Base-by-base conservation (phyloP, 1,140 invertebrate species). In the Zaprionus taronus region DNA sequence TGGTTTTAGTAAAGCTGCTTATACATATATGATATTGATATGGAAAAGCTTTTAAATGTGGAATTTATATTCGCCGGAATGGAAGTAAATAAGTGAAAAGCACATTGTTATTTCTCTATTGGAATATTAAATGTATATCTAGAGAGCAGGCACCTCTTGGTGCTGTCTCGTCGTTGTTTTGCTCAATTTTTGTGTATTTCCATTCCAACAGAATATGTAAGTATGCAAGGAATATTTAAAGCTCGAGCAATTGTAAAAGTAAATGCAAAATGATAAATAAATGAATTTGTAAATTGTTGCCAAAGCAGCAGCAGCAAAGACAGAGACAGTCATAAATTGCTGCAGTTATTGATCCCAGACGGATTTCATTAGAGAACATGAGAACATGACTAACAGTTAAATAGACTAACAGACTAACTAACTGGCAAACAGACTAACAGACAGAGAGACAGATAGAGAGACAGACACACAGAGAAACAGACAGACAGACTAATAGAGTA, bases 151-250 rank as follows among this genome's bases (percentile, higher is more conserved):
- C 41, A 2, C 5, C 5, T 9, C 47, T 6, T 20, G 11, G 1
- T 20, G 4, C 4, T 51, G 6, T 24, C 20, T n/a, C n/a, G 4
- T 24, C 14, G 47, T 51, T 51, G 20, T 24, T 51, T 22, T 51
- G 47, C 47, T 51, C 20, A 4, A 51, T 12, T 24, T 51, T 20
- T 51, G 9, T 12, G 47, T 24, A 5, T 24, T 22, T 51, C 11
- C 47, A 51, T 51, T 20, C 47, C 47, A 51, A 51, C 11, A 24
- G 47, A 51, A 51, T 51, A 51, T 12, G 20, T 51, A 14, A 51
- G 47, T 51, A 51, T 14, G 47, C 20, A 0, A 24, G 47, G 11
- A 24, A 51, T 51, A 51, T 51, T 24, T 22, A 51, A 51, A 24
- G 17, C 47, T 51, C 11, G 47, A 12, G 47, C 47, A 24, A 51